phyloP scores from a whole-genome alignment of 2,797 vertebrate genomes.

The Bovichtus diacanthus region DNA sequence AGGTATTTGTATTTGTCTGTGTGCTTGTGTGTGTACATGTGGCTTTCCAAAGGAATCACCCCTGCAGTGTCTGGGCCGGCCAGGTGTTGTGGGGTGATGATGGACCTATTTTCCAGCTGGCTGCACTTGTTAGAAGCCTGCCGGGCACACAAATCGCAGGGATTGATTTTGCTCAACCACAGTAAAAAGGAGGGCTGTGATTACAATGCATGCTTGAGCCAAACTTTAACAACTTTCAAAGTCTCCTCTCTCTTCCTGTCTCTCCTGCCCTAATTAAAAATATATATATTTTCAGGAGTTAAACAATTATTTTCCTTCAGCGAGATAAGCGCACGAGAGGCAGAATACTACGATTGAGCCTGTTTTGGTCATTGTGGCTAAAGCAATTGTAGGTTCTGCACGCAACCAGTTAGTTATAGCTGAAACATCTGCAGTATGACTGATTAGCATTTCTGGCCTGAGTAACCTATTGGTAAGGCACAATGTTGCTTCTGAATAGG shows the following conservation, averaged over 20 bases:
- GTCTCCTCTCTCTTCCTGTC: slow-evolving; percentile 15
- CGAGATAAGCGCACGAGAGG: slow-evolving; percentile 15
- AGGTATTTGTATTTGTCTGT: background rate
- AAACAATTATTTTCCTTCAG: slow-evolving; percentile 37
- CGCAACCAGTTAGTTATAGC: background rate
- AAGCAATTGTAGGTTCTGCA: background rate
- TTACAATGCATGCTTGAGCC: slow-evolving; percentile 69
- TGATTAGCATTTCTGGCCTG: background rate
- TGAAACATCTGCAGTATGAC: background rate
- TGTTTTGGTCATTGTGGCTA: slow-evolving; percentile 11
- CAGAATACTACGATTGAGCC: slow-evolving; percentile 6
- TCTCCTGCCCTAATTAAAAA: slow-evolving; percentile 3
- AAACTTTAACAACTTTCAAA: slow-evolving; percentile 73
- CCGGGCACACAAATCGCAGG: slow-evolving; percentile 85
- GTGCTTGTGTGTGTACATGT: slow-evolving; percentile 18
- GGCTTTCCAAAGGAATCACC: slow-evolving; percentile 63
- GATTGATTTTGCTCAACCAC: slow-evolving; percentile 85
- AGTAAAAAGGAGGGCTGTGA: slow-evolving; percentile 64
- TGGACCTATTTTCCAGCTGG: slow-evolving; percentile 92
- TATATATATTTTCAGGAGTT: slow-evolving; percentile 30
- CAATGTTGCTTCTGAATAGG: no score
- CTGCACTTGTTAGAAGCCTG: slow-evolving; percentile 89
- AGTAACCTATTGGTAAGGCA: background rate
- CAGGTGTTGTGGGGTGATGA: slow-evolving; percentile 85
- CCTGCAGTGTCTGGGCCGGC: slow-evolving; percentile 56